Percentiles rank a stretch among this genome's conserved stretches.
phyloP scores from a whole-genome alignment of 2,888 invertebrate genomes.

The Epinotia bilunana region DNA sequence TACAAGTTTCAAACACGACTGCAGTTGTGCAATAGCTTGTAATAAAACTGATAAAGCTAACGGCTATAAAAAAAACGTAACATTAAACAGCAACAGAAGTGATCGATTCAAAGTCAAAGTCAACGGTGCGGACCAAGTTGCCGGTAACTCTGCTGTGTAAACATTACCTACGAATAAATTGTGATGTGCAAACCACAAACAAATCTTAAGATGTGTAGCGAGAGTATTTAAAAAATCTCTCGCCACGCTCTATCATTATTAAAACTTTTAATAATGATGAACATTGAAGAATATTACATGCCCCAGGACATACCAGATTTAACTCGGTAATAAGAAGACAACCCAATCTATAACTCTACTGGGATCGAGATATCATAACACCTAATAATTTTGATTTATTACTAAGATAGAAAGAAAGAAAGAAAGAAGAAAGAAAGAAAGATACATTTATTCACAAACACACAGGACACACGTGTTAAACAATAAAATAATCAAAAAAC shows the following conservation, averaged over 20 bases:
- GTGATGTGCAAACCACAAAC: slow-evolving; percentile 20
- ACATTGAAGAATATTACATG: background rate
- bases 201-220: slow-evolving; percentile 4
- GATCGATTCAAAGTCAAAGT: slow-evolving; percentile 41
- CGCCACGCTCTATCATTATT: background rate
- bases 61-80: slow-evolving; percentile 28
- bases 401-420: too few species aligned
- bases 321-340: background rate
- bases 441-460: too few species aligned
- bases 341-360: background rate
- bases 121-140: slow-evolving; percentile 38
- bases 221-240: slow-evolving; percentile 2
- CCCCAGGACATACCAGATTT: background rate
- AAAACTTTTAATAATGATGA: background rate
- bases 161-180: slow-evolving; percentile 31
- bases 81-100: slow-evolving; percentile 40
- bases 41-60: slow-evolving; percentile 33
- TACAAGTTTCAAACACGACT: slow-evolving; percentile 32
- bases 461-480: too few species aligned
- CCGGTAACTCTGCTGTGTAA: slow-evolving; percentile 29
- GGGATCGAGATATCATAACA: slow-evolving; percentile 6
- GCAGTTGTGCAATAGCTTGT: slow-evolving; percentile 25
- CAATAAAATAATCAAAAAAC: too few species aligned
- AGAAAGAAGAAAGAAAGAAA: too few species aligned
- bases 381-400: slow-evolving; percentile 20